Evolutionary conservation across 2,113 vertebrate genomes (phyloP), one percentile per base, ranked within the genome.

Genomic region (Oncorhynchus kisutch): DNA sequence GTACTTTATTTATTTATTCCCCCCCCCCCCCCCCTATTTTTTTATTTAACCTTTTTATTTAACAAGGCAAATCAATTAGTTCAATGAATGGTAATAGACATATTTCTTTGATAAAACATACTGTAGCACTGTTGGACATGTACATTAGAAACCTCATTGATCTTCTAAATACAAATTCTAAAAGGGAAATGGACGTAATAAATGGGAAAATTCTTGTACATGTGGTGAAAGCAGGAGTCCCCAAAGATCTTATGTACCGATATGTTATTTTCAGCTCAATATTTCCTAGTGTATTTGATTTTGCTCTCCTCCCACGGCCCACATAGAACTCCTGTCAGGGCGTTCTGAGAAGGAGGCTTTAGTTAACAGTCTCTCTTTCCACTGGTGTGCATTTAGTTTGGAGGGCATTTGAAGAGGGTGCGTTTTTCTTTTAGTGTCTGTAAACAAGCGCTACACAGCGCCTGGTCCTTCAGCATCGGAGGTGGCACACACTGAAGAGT

Each of bases 401-500:
- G 88, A 92, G 91, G 91, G 90, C 92, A 91, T 90, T 89, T 90
- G 89, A 91, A 93, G 89, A 93, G 89, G 85, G 88, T 89, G 90
- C 88, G 90, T 92, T 39, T 39, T 80, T 84, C 80, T 83, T 9
- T 86, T 73, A 86, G 88, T 83, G 84, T 93, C 90, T 92, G 92
- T 93, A 93, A 93, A 93, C 91, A 93, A 90, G 86, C 77, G 79
- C 80, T 90, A 87, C 88, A 87, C 84, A 84, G 88, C 91, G 89
- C 87, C 88, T 85, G 88, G 86, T 92, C 88, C 83, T 84, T 87
- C 84, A 86, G 85, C 86, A 86, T 89, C 79, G 2, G 84, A 91
- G 90, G 90, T 92, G 93, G 91, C 91, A 71, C 39, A 45, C 39
- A 9, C 83, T 91, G 90, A 92, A 90, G 91, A 45, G 39, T 45